Percentiles rank a stretch among this genome's conserved stretches.
Evolutionary conservation across 1,140 invertebrate genomes (phyloP).

Genomic region (Procambarus clarkii): DNA sequence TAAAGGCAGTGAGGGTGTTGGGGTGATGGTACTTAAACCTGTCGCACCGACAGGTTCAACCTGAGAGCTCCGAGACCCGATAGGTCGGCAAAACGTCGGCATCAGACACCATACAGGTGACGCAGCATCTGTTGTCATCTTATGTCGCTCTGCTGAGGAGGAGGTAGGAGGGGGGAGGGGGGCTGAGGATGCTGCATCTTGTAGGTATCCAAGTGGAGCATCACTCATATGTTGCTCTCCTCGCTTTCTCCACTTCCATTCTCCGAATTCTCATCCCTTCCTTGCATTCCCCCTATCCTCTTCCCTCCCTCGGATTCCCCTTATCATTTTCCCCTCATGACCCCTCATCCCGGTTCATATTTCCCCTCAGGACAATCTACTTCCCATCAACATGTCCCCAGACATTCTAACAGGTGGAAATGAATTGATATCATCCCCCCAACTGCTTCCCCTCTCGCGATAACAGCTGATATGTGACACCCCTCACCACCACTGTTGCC

Average conservation of each 20-base stretch:
- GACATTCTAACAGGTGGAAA: conserved; percentile 44
- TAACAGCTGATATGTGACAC: conserved; percentile 47
- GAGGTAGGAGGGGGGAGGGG: too few species aligned
- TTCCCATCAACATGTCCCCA: conserved; percentile 28
- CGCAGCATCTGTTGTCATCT: too few species aligned
- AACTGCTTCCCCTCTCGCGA: conserved; percentile 31
- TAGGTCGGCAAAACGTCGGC: too few species aligned
- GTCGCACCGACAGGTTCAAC: too few species aligned
- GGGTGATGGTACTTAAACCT: too few species aligned
- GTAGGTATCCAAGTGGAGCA: too few species aligned
- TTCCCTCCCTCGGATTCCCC: not conserved
- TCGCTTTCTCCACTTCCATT: not conserved
- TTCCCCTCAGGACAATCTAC: conserved; percentile 40
- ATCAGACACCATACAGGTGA: too few species aligned
- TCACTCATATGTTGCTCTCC: not conserved
- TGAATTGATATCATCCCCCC: conserved; percentile 47
- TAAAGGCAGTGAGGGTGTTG: too few species aligned
- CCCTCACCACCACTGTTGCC: not conserved
- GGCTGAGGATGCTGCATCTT: too few species aligned
- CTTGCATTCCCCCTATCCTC: not conserved
- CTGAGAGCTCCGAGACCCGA: too few species aligned
- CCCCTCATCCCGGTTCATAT: not conserved
- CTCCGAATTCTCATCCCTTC: not conserved
- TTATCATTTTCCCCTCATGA: not conserved
- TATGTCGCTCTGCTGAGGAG: too few species aligned